Conservation (phyloP, 2,888 invertebrate genomes). For the Galerucella pusilla region DNA sequence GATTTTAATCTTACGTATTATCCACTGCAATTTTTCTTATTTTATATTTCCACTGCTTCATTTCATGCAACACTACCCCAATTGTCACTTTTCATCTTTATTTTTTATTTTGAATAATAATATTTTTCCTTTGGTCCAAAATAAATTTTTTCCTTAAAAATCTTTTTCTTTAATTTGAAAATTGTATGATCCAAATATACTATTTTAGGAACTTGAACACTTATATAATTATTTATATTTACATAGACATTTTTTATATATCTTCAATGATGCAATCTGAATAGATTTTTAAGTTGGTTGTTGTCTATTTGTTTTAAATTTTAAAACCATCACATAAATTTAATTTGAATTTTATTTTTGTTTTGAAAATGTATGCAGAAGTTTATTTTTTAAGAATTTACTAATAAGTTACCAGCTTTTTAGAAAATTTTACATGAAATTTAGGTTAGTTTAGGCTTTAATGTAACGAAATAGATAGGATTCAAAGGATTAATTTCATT, state of each 20-base stretch:
- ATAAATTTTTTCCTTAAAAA: too few species aligned
- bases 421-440: conserved; percentile 53
- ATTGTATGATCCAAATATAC: background rate
- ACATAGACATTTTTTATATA: background rate
- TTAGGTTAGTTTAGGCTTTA: conserved; percentile 47
- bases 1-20: too few species aligned
- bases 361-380: conserved; percentile 41
- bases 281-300: conserved; percentile 13
- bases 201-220: background rate
- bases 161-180: too few species aligned
- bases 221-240: background rate
- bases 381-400: conserved; percentile 46
- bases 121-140: too few species aligned
- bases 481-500: conserved; percentile 6
- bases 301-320: conserved; percentile 9
- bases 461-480: conserved; percentile 37
- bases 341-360: conserved; percentile 28
- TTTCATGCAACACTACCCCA: too few species aligned
- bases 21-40: too few species aligned
- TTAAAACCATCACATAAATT: conserved; percentile 25
- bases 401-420: conserved; percentile 55
- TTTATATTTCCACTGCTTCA: too few species aligned
- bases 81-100: too few species aligned
- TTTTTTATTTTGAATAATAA: too few species aligned
- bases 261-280: background rate